A percentile compares a stretch with the other conserved stretches of the same genome.
Evolutionary conservation across 2,888 invertebrate genomes (phyloP).

Genomic region (Lycia hirtaria): DNA sequence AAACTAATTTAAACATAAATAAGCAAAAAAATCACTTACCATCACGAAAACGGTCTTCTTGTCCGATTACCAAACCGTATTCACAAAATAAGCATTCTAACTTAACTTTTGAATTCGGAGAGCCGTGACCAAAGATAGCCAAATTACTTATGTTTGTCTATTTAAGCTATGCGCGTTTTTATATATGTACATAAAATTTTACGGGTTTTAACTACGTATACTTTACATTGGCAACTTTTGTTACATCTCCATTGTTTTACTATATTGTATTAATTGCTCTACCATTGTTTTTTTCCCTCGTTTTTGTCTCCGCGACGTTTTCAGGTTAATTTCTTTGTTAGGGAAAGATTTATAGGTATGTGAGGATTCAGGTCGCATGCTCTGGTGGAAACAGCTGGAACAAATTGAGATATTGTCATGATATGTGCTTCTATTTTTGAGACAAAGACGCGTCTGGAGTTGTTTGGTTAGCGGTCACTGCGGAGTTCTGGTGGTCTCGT

Average conservation of each 20-base stretch:
- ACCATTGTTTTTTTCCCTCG: constrained; percentile 23
- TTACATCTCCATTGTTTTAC: constrained; percentile 43
- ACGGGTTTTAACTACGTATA: constrained; percentile 57
- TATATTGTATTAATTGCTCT: constrained; percentile 59
- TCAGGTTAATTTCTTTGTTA: constrained; percentile 32
- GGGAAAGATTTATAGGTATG: constrained; percentile 25
- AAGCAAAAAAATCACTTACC: not conserved
- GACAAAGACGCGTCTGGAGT: constrained; percentile 16
- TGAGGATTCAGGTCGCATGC: constrained; percentile 40
- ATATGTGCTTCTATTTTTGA: constrained; percentile 38
- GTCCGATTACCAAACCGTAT: not conserved
- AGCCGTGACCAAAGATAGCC: constrained; percentile 63
- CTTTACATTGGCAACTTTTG: constrained; percentile 45
- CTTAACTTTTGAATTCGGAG: constrained; percentile 35
- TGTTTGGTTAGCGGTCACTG: constrained; percentile 15
- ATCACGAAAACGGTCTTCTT: not conserved
- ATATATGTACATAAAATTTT: constrained; percentile 71
- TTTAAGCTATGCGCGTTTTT: constrained; percentile 47
- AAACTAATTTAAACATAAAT: too few relatives aligned
- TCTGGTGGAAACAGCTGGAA: constrained; percentile 28
- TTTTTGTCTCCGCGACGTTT: constrained; percentile 42
- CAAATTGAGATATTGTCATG: constrained; percentile 38
- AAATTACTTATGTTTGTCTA: constrained; percentile 70
- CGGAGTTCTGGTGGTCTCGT: constrained; percentile 9
- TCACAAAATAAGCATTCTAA: not conserved